Conservation (phyloP, 2,888 invertebrate species). For the Ormyrus nitidulus region DNA sequence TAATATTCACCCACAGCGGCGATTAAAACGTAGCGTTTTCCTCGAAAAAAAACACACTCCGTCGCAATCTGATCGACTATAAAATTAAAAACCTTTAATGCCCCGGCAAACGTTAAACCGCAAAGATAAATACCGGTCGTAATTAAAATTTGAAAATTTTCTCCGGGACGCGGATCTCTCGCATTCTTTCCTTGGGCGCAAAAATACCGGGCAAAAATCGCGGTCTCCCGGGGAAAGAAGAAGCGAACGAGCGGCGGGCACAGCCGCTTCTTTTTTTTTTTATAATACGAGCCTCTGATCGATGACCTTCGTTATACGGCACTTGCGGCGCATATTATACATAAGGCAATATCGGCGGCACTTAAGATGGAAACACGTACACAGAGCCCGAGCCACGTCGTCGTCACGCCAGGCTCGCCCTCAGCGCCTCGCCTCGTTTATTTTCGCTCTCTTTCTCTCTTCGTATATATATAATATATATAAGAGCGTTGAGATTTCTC, state of each 20-base stretch:
- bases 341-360: constrained; percentile 52
- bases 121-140: no score
- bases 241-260: neutral
- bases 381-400: constrained; percentile 15
- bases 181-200: no score
- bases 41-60: no score
- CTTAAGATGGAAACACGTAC: constrained; percentile 37
- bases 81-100: no score
- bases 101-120: no score
- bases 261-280: neutral
- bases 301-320: constrained; percentile 55
- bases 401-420: constrained; percentile 45
- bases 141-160: no score
- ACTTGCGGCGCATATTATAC: constrained; percentile 50
- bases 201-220: constrained; percentile 4
- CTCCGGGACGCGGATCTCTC: no score
- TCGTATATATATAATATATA: neutral
- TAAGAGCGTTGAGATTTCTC: constrained; percentile 28
- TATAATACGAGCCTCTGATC: constrained; percentile 45
- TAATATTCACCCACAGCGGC: no score
- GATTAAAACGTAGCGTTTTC: no score
- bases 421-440: constrained; percentile 44
- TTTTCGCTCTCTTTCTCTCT: constrained; percentile 18
- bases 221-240: constrained; percentile 6
- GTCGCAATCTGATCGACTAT: no score